phyloP scores from a whole-genome alignment of 2,888 invertebrate species.

The Aleiodes testaceus region DNA sequence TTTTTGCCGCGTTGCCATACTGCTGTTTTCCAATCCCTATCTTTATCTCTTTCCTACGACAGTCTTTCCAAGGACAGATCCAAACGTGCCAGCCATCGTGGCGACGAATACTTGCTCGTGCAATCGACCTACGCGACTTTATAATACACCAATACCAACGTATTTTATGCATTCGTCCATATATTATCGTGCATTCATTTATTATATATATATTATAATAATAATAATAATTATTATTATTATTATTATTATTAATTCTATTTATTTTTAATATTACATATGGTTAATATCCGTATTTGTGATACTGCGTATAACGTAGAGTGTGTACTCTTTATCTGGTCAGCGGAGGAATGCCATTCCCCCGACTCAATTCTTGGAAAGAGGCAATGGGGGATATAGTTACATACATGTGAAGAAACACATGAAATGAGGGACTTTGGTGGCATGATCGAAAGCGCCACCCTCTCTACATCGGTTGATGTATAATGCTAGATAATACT shows the following conservation, averaged over 20 bases:
- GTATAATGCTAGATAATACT: constrained; percentile 51
- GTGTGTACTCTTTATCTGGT: not conserved
- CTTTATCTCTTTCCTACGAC: constrained; percentile 25
- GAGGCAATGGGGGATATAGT: constrained; percentile 39
- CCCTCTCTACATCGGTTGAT: constrained; percentile 42
- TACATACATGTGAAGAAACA: constrained; percentile 30
- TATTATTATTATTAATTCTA: not conserved
- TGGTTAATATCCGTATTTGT: not conserved
- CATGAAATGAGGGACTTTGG: constrained; percentile 36
- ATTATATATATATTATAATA: constrained; percentile 3
- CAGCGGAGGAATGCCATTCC: constrained; percentile 41
- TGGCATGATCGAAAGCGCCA: constrained; percentile 54
- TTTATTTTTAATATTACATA: not conserved
- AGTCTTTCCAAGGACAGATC: constrained; percentile 69
- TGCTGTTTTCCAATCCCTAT: constrained; percentile 18
- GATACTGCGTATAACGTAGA: not conserved
- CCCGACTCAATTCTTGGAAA: constrained; percentile 46
- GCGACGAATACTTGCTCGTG: constrained; percentile 63
- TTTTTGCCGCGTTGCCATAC: constrained; percentile 55
- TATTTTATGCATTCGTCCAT: not conserved
- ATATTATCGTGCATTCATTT: not conserved
- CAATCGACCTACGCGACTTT: constrained; percentile 43
- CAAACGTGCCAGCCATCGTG: constrained; percentile 70
- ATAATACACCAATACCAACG: constrained; percentile 2
- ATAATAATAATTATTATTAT: not conserved